Base-by-base conservation (phyloP, 2,888 invertebrate species). In the Dorcus hopei region DNA sequence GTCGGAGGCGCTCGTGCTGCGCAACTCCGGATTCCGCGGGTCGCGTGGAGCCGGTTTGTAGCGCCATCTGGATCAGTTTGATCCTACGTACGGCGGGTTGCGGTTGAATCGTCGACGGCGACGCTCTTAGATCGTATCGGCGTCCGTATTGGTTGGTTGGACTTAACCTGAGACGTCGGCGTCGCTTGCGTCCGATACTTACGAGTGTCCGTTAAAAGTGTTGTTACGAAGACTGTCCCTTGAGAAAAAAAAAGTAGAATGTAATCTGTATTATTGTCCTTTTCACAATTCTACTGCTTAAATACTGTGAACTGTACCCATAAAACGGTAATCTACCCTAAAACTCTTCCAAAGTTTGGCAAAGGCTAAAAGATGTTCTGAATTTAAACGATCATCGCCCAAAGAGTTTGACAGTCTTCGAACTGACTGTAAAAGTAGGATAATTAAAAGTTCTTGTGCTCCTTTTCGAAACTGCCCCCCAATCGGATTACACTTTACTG, bases 11-110 rank as follows among this genome's bases (percentile, higher is more conserved):
- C 50, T 58, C 58, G 64, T 63, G 57, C 61, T 69, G 71, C 71
- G 71, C 71, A 72, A 70, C 70, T 70, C 69, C 61, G 43, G 60
- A 41, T 57, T 52, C 61, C 47, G 58, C 62, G 57, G 65, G 59
- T 66, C 69, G 70, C 71, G 67, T 69, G 71, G 65, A 67, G 68
- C 68, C 64, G 63, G 61, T 56, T 57, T 56, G 55, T 68, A 70
- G 69, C 71, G 72, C 72, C 72, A 66, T 72, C 72, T 72, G 64
- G 57, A 58, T 58, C 67, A 72, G 72, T 72, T 70, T 66, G 68
- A 57, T 63, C 58, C 63, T 64, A 62, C 68, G 61, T 64, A 57
- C 57, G 62, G 63, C 61, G 62, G 65, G 68, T 65, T 62, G 64
- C 65, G 70, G 69, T 69, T 62, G 72, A 65, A 65, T 65, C 64